Percentiles rank a stretch among this genome's conserved stretches.
Evolutionary conservation across 1,140 invertebrate species (phyloP).

Genomic region (Drosophila azteca): DNA sequence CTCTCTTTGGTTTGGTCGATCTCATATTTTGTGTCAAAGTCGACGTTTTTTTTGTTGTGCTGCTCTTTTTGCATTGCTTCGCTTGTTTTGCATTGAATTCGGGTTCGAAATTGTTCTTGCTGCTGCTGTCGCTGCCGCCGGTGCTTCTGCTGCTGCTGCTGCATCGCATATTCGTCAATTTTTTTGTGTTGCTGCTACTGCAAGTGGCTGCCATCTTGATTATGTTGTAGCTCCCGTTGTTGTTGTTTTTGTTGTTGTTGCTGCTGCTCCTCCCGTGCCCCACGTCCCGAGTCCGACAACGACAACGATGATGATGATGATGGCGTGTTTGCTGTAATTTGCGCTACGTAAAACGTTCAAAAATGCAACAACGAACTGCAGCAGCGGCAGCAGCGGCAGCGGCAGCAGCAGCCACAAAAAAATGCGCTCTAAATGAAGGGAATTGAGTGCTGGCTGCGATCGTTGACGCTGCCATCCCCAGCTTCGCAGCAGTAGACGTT

Average conservation of each 20-base stretch:
- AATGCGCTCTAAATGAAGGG: conserved; percentile 80
- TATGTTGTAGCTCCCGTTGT: conserved; percentile 74
- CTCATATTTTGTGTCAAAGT: conserved; percentile 78
- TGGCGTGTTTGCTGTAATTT: conserved; percentile 82
- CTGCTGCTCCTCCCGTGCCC: conserved; percentile 38
- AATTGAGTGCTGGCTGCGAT: conserved; percentile 79
- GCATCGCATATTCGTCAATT: conserved; percentile 80
- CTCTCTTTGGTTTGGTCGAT: conserved; percentile 35
- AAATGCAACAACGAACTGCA: conserved; percentile 77
- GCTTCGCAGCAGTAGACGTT: conserved; percentile 13
- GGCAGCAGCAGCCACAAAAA: conserved; percentile 56
- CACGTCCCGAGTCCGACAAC: conserved; percentile 40
- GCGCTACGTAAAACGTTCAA: conserved; percentile 82
- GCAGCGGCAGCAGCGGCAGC: conserved; percentile 46
- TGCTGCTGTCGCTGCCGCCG: conserved; percentile 48
- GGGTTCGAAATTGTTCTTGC: conserved; percentile 75
- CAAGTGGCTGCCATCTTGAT: conserved; percentile 81
- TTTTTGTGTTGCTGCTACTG: conserved; percentile 59
- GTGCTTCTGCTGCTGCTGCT: conserved; percentile 42
- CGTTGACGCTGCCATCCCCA: conserved; percentile 66
- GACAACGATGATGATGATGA: conserved; percentile 64
- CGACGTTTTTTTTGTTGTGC: conserved; percentile 49
- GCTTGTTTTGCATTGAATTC: conserved; percentile 80
- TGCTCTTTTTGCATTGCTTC: conserved; percentile 36
- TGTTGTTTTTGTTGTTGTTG: conserved; percentile 65